phyloP scores from a whole-genome alignment of 2,113 vertebrate species.

The Saimiri boliviensis region DNA sequence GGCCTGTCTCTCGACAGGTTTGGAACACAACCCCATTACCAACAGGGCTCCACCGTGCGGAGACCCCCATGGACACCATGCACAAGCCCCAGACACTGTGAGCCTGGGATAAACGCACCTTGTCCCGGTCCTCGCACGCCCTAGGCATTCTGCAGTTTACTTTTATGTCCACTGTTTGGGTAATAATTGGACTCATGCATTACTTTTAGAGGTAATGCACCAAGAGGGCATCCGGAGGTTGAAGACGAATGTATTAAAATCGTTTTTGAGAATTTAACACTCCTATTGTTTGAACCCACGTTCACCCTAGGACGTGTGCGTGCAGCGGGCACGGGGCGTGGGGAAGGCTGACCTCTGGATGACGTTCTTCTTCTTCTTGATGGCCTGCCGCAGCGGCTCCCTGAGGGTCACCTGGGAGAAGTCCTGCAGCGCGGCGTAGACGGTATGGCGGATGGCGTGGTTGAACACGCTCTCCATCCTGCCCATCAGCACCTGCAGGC shows the following conservation, averaged over 20 bases:
- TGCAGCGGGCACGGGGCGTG: accelerated
- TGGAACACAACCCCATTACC: neutral
- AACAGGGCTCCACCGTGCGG: neutral
- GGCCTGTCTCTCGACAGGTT: accelerated
- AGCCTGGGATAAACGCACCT: too few relatives aligned
- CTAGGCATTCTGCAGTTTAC: neutral
- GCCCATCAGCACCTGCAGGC: conserved; percentile 93
- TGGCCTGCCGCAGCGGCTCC: conserved; percentile 91
- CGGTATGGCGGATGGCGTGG: conserved; percentile 92
- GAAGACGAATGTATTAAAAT: neutral
- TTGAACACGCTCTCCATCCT: conserved; percentile 95
- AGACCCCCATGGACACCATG: accelerated
- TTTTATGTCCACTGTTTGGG: neutral
- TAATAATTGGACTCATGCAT: neutral
- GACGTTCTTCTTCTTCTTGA: conserved; percentile 94
- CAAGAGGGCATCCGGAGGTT: neutral
- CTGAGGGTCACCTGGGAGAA: conserved; percentile 91
- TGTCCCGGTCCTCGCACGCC: neutral
- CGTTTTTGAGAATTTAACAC: neutral
- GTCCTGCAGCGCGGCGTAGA: conserved; percentile 92
- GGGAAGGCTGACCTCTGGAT: conserved; percentile 87
- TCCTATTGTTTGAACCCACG: neutral
- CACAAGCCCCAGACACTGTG: accelerated
- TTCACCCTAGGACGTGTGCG: accelerated
- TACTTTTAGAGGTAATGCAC: neutral